Conservation (phyloP, 2,797 vertebrate species). For the Liasis olivaceus region DNA sequence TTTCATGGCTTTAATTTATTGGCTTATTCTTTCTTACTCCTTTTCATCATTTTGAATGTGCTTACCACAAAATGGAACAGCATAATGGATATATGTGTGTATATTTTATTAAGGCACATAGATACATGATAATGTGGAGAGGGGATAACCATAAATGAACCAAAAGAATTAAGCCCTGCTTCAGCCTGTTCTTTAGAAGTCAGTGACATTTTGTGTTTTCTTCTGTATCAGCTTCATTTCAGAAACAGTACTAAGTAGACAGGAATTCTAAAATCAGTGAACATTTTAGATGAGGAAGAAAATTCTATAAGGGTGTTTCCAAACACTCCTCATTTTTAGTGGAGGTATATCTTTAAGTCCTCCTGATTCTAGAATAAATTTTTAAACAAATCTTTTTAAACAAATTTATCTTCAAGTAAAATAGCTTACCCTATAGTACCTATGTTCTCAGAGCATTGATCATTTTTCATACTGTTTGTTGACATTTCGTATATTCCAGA, state of each 20-base stretch:
- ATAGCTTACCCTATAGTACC: neutral
- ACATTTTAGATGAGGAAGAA: neutral
- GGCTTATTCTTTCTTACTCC: neutral
- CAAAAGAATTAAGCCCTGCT: neutral
- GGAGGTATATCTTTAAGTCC: neutral
- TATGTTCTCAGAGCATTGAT: slow-evolving; percentile 2
- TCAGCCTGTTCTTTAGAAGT: neutral
- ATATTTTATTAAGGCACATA: neutral
- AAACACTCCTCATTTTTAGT: neutral
- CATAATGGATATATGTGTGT: neutral
- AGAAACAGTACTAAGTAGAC: neutral
- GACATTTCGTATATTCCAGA: slow-evolving; percentile 43
- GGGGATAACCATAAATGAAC: neutral
- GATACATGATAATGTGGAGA: neutral
- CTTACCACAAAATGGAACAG: neutral
- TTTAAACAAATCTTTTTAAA: neutral
- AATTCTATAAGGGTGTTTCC: neutral
- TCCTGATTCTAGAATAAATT: slow-evolving; percentile 32
- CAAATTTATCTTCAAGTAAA: slow-evolving; percentile 32
- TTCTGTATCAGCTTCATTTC: neutral
- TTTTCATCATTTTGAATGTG: neutral
- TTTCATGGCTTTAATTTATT: neutral
- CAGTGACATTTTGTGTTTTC: neutral
- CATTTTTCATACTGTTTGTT: slow-evolving; percentile 18
- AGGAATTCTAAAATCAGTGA: neutral